Conservation (phyloP, 1,140 invertebrate genomes). For the Drosophila suzukii region DNA sequence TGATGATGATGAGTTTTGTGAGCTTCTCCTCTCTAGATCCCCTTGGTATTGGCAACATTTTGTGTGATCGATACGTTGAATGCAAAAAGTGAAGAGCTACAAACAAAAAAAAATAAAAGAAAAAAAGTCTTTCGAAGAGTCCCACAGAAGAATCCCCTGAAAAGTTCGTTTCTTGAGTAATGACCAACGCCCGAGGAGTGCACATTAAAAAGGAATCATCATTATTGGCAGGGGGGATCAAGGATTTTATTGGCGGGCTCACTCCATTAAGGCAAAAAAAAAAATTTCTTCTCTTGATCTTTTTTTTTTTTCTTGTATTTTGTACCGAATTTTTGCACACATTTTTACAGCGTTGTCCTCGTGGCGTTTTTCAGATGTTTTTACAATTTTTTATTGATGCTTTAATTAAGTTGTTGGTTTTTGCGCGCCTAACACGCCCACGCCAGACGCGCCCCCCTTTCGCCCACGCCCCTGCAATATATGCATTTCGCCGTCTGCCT, state of each 20-base stretch:
- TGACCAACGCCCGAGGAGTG: conserved; percentile 76
- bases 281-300: conserved; percentile 7
- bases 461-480: conserved; percentile 16
- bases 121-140: neutral
- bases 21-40: conserved; percentile 12
- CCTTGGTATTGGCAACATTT: conserved; percentile 72
- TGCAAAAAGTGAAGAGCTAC: conserved; percentile 44
- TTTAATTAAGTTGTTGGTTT: conserved; percentile 78
- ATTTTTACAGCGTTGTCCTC: conserved; percentile 44
- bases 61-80: conserved; percentile 74
- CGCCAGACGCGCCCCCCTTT: neutral
- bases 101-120: conserved; percentile 30
- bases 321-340: conserved; percentile 27
- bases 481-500: conserved; percentile 20
- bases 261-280: conserved; percentile 53
- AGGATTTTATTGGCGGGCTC: conserved; percentile 59
- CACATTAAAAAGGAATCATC: conserved; percentile 84
- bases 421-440: conserved; percentile 18
- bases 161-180: conserved; percentile 57
- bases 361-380: conserved; percentile 44
- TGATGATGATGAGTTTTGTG: conserved; percentile 71
- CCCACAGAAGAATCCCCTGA: neutral
- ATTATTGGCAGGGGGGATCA: conserved; percentile 79
- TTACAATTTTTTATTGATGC: conserved; percentile 81
- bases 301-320: conserved; percentile 5